These are phyloP conservation scores for Drosophila rellima DNA, from an alignment of 2,888 invertebrate species.

Conservation along the genomic window DNA sequence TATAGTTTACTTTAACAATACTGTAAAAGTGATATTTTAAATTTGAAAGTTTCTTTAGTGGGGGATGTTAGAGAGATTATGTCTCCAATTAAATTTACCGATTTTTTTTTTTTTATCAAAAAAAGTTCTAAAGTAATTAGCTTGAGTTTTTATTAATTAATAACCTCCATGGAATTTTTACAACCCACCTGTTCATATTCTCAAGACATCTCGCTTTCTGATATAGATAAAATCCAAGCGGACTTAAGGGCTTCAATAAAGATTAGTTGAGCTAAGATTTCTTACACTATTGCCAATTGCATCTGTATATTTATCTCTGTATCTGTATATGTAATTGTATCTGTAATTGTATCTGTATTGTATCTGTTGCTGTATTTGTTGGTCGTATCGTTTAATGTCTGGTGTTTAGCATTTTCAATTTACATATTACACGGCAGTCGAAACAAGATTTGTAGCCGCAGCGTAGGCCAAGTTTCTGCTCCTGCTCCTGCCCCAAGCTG, in stretches of 20 bases:
- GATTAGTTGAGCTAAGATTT: not conserved
- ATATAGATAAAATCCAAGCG: constrained; percentile 6
- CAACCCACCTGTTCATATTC: too few relatives aligned
- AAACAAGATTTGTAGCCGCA: constrained; percentile 78
- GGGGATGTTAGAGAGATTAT: not conserved
- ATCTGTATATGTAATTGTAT: constrained; percentile 37
- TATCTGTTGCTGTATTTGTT: constrained; percentile 43
- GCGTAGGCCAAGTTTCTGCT: constrained; percentile 28
- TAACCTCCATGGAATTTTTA: not conserved
- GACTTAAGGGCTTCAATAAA: constrained; percentile 7
- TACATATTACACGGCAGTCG: constrained; percentile 80
- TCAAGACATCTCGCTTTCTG: not conserved
- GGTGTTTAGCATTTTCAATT: constrained; percentile 82
- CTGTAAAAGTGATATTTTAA: not conserved
- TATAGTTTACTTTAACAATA: not conserved
- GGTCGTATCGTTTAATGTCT: constrained; percentile 72
- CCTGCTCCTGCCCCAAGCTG: constrained; percentile 8
- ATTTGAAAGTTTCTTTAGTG: not conserved
- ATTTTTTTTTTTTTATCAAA: not conserved
- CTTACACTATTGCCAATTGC: constrained; percentile 16
- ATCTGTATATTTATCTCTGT: constrained; percentile 21
- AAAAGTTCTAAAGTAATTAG: not conserved
- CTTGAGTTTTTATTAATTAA: not conserved
- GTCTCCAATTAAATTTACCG: not conserved
- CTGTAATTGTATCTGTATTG: constrained; percentile 44